Conservation (phyloP, 2,888 invertebrate species). For the Oeneis ivallda region DNA sequence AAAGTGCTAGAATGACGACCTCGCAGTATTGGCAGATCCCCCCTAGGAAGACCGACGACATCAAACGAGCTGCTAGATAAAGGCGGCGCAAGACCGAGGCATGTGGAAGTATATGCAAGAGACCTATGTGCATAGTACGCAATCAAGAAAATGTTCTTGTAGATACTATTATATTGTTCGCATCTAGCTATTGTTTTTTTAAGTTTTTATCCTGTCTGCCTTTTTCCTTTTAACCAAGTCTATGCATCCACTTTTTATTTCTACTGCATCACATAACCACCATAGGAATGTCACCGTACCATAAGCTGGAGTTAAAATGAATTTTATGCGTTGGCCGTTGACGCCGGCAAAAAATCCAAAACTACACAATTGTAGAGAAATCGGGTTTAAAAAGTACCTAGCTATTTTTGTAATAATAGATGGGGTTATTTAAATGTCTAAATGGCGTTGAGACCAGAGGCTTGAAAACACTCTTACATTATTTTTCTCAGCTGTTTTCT, state of each 20-base stretch:
- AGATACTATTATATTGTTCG: neutral
- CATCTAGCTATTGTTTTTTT: neutral
- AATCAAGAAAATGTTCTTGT: neutral
- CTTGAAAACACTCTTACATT: neutral
- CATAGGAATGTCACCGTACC: conserved; percentile 9
- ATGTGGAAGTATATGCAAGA: no score
- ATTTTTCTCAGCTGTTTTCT: neutral
- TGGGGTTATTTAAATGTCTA: neutral
- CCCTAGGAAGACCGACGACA: no score
- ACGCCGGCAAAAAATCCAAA: conserved; percentile 15
- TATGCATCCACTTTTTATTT: conserved; percentile 10
- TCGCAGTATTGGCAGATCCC: no score
- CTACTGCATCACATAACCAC: conserved; percentile 13
- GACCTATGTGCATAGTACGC: no score
- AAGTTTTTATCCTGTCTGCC: neutral
- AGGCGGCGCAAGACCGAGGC: no score
- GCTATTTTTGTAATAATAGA: no score
- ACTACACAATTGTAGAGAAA: conserved; percentile 1
- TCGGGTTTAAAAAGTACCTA: neutral
- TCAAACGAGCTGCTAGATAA: no score
- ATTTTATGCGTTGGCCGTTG: conserved; percentile 6
- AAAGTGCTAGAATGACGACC: no score
- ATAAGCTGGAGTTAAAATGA: conserved; percentile 12
- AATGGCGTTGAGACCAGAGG: neutral
- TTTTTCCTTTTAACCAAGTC: neutral